Base-by-base conservation (phyloP, 2,113 vertebrate species). In the Turnix velox region DNA sequence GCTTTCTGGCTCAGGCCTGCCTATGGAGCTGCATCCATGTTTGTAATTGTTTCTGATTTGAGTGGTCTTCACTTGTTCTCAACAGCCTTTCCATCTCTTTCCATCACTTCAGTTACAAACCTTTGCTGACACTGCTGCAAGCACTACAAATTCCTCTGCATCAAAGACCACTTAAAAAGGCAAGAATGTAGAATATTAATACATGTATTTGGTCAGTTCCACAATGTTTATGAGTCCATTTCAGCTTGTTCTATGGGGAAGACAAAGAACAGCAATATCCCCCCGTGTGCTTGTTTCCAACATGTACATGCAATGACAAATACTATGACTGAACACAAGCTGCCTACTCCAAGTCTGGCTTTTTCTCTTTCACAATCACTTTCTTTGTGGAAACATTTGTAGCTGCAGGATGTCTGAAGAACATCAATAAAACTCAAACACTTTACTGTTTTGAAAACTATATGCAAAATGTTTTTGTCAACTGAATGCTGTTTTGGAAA, bases 1-100 rank as follows among this genome's bases (percentile, higher is more conserved):
- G 98, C 95, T 98, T 98, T 98, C 97, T 98, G 98, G 63, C 97
- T 97, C 84, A 97, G 65, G 8, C 87, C 96, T 87, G 94, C 95
- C 31, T 94, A 91, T 97, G 98, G 95, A 82, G 98, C 95, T 0
- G 95, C 96, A 88, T 92, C 96, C 72, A 98, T 94, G 1, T 97
- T 92, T 19, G 92, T 96, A 30, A 90, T 96, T 95, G 98, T 96
- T 12, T 94, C 91, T 2, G 96, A 97, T 83, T 96, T 97, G 69
- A n/a, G 98, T 98, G 91, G 94, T 84, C 86, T 98, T 98, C 46
- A 98, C 58, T 2, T 96, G 1, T 96, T 97, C 92, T 97, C 96
- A 74, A 97, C 84, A 4, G 96, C 94, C 8, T 95, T 95, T 39
- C 96, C 33, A 68, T 78, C 90, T 42, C 55, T 22, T 5, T 82